Evolutionary conservation across 2,888 invertebrate species (phyloP).

Genomic region (Phengaris arion): DNA sequence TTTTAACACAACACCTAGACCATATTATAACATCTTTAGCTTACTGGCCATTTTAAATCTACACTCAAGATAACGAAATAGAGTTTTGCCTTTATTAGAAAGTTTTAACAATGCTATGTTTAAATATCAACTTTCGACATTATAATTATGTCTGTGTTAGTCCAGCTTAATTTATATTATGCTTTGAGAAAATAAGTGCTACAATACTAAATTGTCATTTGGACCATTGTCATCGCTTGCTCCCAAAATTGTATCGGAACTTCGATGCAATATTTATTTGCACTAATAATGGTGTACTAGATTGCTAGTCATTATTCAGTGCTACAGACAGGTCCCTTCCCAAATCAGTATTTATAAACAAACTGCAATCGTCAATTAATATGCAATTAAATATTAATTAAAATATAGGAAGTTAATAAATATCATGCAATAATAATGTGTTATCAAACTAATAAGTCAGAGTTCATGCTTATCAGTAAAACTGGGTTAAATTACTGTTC

Average conservation of each 20-base stretch:
- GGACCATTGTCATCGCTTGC: too few species aligned
- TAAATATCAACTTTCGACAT: background rate
- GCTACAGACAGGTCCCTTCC: background rate
- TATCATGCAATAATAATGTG: background rate
- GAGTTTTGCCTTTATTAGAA: slow-evolving; percentile 10
- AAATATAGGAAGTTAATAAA: slow-evolving; percentile 1
- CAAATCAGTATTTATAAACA: slow-evolving; percentile 12
- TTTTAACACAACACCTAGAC: too few species aligned
- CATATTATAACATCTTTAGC: too few species aligned
- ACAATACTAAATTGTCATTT: too few species aligned
- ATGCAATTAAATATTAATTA: slow-evolving; percentile 5
- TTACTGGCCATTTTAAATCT: background rate
- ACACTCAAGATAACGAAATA: background rate
- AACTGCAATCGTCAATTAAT: background rate
- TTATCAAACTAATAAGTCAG: slow-evolving; percentile 26
- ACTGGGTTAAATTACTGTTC: slow-evolving; percentile 35
- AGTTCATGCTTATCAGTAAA: slow-evolving; percentile 35
- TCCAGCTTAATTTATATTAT: too few species aligned
- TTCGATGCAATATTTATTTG: too few species aligned
- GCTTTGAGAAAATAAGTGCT: too few species aligned
- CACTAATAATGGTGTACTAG: background rate
- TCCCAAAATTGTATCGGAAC: too few species aligned
- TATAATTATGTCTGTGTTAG: background rate
- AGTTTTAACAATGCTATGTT: background rate
- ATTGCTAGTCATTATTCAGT: background rate